Percentiles rank a stretch among this genome's conserved stretches.
These are phyloP conservation scores for Tyrophagus putrescentiae DNA, from an alignment of 1,140 invertebrate genomes.

Conservation along the genomic window DNA sequence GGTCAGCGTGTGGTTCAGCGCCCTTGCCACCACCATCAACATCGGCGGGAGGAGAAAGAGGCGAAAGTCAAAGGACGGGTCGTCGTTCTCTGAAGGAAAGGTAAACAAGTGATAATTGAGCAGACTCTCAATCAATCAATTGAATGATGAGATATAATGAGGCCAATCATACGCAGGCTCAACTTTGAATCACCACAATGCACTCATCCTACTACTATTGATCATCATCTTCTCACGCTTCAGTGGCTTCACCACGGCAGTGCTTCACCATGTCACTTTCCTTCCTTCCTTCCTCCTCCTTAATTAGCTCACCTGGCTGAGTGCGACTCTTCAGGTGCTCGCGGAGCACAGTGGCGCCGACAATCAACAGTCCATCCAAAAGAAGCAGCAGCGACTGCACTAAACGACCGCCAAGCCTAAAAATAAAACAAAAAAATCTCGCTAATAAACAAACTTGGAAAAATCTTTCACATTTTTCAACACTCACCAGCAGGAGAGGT, in stretches of 20 bases:
- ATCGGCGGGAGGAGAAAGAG: slow-evolving; percentile 20
- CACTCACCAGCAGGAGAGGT: slow-evolving; percentile 19
- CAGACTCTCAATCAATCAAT: too few relatives aligned
- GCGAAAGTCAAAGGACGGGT: slow-evolving; percentile 15
- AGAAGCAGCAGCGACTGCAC: slow-evolving; percentile 17
- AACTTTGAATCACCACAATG: too few relatives aligned
- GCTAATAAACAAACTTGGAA: too few relatives aligned
- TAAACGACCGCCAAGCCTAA: slow-evolving; percentile 18
- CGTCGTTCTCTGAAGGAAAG: background rate
- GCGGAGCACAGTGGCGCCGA: slow-evolving; percentile 13
- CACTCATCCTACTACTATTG: too few relatives aligned
- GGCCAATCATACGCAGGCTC: background rate
- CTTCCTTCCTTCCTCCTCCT: too few relatives aligned
- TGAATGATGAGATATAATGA: background rate
- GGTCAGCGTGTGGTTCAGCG: background rate
- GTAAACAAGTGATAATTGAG: background rate
- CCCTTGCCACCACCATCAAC: slow-evolving; percentile 12
- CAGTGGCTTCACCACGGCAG: too few relatives aligned
- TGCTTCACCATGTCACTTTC: too few relatives aligned
- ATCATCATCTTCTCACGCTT: too few relatives aligned
- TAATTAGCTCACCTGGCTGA: too few relatives aligned
- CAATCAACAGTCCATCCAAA: slow-evolving; percentile 18
- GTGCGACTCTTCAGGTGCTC: slow-evolving; percentile 18
- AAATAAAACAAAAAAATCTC: too few relatives aligned
- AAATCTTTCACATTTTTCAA: too few relatives aligned